Evolutionary conservation across 2,797 vertebrate genomes (phyloP).

Genomic region (Cephalopachus bancanus): DNA sequence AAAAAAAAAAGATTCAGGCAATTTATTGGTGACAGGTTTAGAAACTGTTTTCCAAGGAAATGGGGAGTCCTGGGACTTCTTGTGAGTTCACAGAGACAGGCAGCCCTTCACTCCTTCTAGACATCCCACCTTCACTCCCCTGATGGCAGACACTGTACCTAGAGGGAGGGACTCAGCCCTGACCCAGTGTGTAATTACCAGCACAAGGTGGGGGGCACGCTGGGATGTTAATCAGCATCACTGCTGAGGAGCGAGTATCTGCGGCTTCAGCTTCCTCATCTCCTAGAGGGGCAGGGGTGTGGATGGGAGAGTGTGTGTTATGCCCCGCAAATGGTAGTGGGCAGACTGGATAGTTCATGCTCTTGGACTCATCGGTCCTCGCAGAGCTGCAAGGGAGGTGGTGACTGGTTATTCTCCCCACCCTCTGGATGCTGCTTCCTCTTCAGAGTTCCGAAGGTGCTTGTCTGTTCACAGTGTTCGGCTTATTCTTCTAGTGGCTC

Average conservation of each 20-base stretch:
- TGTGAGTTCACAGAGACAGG: constrained; percentile 52
- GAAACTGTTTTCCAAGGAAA: constrained; percentile 72
- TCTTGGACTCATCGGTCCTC: background rate
- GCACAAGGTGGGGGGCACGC: background rate
- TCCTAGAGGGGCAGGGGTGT: background rate
- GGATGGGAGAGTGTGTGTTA: background rate
- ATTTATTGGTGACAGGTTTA: constrained; percentile 57
- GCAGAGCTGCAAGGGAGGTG: background rate
- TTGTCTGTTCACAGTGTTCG: background rate
- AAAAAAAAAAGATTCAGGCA: constrained; percentile 56
- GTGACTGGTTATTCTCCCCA: background rate
- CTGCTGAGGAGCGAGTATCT: background rate
- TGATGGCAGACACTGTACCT: background rate
- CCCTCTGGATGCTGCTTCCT: background rate
- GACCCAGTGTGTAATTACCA: constrained; percentile 76
- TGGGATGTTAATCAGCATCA: constrained; percentile 31
- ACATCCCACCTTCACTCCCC: background rate
- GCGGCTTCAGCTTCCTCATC: background rate
- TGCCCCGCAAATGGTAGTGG: background rate
- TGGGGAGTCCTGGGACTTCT: constrained; percentile 59
- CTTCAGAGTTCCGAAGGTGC: background rate
- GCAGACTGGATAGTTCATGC: accelerated
- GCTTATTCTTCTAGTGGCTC: background rate
- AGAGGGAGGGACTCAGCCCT: background rate
- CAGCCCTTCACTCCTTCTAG: background rate